Conservation (phyloP, 2,113 vertebrate species). For the Heterotis niloticus region DNA sequence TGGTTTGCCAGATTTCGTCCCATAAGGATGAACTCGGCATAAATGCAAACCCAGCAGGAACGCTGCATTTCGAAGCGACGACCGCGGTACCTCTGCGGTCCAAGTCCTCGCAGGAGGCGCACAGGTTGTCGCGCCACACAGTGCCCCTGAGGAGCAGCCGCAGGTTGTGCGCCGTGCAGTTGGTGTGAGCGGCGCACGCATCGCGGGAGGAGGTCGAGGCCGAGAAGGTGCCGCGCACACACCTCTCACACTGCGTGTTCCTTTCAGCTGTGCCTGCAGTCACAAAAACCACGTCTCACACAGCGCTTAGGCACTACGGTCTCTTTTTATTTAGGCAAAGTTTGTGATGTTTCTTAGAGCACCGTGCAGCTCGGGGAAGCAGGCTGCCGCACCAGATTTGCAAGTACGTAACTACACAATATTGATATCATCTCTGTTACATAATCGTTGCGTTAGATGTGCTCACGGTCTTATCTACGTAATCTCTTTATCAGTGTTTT, state of each 20-base stretch:
- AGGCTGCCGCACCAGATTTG: no score
- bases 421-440: no score
- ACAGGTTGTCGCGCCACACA: conserved; percentile 43
- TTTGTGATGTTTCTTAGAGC: no score
- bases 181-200: conserved; percentile 47
- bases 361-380: no score
- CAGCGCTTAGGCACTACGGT: no score
- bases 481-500: no score
- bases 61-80: neutral
- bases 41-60: neutral
- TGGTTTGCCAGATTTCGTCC: no score
- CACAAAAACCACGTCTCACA: no score
- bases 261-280: conserved; percentile 45
- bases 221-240: conserved; percentile 54
- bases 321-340: no score
- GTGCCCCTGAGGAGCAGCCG: conserved; percentile 38
- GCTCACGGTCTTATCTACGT: no score
- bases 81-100: conserved; percentile 39
- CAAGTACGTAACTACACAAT: no score
- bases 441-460: no score
- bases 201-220: conserved; percentile 37
- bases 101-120: conserved; percentile 49
- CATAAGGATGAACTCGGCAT: neutral
- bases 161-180: conserved; percentile 39
- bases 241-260: conserved; percentile 56